Base-by-base conservation (phyloP, 37 sponge, comb jelly and placozoan genomes). In the Geodia barretti region DNA sequence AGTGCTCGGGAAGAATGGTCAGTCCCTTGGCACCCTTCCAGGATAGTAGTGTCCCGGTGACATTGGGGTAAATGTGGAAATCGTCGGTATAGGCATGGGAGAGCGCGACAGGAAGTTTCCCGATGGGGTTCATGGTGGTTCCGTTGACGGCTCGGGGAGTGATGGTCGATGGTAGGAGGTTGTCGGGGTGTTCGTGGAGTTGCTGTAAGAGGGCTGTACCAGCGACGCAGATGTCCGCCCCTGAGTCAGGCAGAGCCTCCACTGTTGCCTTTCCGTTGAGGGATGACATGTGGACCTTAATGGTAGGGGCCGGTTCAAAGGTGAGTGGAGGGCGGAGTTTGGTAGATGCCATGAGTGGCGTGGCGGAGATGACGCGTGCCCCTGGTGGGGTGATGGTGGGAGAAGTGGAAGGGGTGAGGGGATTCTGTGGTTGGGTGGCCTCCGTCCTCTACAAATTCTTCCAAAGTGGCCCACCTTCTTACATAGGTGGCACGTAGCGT, bases 21-120 rank as follows among this genome's bases (percentile, higher is more conserved):
- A 83, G 75, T 4, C 32, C 41, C 33, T 83, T 73, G 4, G 83
- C 74, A 2, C 67, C 67, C 29, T 73, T 63, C 83, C 83, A 83
- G 5, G 83, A 73, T 9, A 73, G 41, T 40, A 83, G 37, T 4
- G 40, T 35, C 63, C 75, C 83, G 35, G 66, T 29, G 4, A 83
- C 67, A 0, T 37, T 1, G 25, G 83, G 75, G 47, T 83, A 74
- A 20, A 83, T 74, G 67, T 83, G 83, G 54, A 83, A 41, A 3
- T 71, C 73, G 3, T 81, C 82, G 14, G 26, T 35, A 21, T 60
- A 60, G 60, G 26, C 20, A 17, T 8, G 33, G 35, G 21, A 36
- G 20, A 81, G 17, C 7, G 42, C 72, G 41, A 81, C 63, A 21
- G 82, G 73, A 24, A 81, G 62, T 39, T 63, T 81, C 19, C 82